Percentiles rank a stretch among this genome's conserved stretches.
These are phyloP conservation scores for Oryzias woworae DNA, from an alignment of 2,113 vertebrate genomes.

Conservation along the genomic window DNA sequence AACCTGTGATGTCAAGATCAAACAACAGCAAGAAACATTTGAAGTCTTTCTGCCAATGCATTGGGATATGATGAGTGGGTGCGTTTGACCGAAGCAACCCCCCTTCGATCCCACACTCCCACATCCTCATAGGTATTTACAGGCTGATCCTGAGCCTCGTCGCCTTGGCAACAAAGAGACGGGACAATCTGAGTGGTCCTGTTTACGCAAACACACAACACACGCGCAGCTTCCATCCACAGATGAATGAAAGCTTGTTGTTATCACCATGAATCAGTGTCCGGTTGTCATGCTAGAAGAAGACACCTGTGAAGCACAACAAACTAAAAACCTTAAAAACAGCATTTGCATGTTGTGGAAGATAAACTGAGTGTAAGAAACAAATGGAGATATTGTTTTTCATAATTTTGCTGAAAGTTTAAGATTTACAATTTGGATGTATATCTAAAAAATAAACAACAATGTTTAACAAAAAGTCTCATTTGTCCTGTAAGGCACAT, in stretches of 20 bases:
- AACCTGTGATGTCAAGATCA: neutral
- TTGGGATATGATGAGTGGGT: slow-evolving; percentile 36
- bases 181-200: slow-evolving; percentile 38
- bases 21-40: neutral
- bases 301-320: slow-evolving; percentile 5
- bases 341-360: no score
- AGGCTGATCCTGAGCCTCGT: slow-evolving; percentile 39
- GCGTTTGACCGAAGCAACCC: slow-evolving; percentile 34
- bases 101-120: slow-evolving; percentile 12
- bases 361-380: no score
- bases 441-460: no score
- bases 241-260: slow-evolving; percentile 32
- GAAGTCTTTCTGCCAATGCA: slow-evolving; percentile 23
- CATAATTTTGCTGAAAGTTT: no score
- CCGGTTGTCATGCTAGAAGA: neutral
- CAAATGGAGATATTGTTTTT: no score
- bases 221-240: slow-evolving; percentile 36
- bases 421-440: no score
- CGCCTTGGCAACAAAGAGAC: slow-evolving; percentile 60
- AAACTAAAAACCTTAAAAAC: no score
- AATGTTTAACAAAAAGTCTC: no score
- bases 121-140: slow-evolving; percentile 46
- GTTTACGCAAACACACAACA: slow-evolving; percentile 13
- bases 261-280: slow-evolving; percentile 32
- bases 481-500: no score